These are phyloP conservation scores for Dipus sagitta DNA, from an alignment of 2,797 vertebrate species.

Conservation along the genomic window DNA sequence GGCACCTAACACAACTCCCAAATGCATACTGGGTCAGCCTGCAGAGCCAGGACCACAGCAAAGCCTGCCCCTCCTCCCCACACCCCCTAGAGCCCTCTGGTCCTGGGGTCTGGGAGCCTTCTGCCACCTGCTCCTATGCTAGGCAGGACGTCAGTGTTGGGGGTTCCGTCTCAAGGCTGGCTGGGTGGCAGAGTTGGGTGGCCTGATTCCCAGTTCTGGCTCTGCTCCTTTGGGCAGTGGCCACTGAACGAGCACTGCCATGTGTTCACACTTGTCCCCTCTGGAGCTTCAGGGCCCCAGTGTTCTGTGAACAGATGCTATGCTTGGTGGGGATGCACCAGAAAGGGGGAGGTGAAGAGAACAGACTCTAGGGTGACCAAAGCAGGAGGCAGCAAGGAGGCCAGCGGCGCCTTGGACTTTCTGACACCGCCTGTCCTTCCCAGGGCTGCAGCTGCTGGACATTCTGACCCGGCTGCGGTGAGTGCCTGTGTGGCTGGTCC, in stretches of 20 bases:
- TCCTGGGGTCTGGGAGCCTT: background rate
- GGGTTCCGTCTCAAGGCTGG: background rate
- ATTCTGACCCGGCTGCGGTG: slow-evolving; percentile 95
- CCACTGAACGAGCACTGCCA: rapidly evolving
- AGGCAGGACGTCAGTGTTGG: background rate
- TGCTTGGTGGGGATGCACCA: background rate
- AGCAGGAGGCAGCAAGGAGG: too few species aligned
- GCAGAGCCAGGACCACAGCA: background rate
- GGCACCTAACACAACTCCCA: background rate
- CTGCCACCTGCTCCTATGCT: rapidly evolving
- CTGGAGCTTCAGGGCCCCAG: background rate
- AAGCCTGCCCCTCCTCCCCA: background rate
- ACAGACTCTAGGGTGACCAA: rapidly evolving
- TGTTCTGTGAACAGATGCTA: rapidly evolving
- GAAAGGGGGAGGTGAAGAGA: background rate
- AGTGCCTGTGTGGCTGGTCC: slow-evolving; percentile 73
- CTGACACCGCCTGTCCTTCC: slow-evolving; percentile 37
- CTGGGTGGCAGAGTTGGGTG: rapidly evolving
- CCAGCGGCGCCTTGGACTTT: background rate
- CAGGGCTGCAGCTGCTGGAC: slow-evolving; percentile 97
- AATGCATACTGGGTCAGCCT: too few species aligned
- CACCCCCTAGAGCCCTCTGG: background rate
- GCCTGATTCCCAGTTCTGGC: background rate
- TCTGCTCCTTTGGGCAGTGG: background rate
- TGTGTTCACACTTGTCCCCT: background rate